Percentiles rank a stretch among this genome's conserved stretches.
Conservation (phyloP, 2,888 invertebrate species). For the Lordiphosa andalusiaca region DNA sequence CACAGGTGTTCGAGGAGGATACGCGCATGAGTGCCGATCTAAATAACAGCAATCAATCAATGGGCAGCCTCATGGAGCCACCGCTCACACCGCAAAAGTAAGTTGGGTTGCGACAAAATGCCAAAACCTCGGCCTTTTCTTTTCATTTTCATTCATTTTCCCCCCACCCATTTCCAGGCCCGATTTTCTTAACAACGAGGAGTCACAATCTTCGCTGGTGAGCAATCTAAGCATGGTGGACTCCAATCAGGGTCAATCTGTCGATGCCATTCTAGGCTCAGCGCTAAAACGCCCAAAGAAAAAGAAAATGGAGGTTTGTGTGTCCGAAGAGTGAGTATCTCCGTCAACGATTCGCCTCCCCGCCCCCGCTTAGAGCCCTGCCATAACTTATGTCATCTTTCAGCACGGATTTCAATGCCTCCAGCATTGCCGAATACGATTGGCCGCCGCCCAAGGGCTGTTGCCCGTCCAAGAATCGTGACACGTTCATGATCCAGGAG, state of each 20-base stretch:
- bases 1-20: conserved; percentile 86
- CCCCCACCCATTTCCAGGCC: conserved; percentile 67
- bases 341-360: not conserved
- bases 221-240: conserved; percentile 82
- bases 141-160: not conserved
- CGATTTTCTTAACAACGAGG: conserved; percentile 82
- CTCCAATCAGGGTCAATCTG: conserved; percentile 66
- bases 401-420: conserved; percentile 86
- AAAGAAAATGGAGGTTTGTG: conserved; percentile 81
- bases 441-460: conserved; percentile 87
- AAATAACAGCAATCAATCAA: conserved; percentile 61
- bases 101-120: conserved; percentile 11
- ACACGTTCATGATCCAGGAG: conserved; percentile 97
- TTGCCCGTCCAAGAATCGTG: conserved; percentile 82
- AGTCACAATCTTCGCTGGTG: conserved; percentile 91
- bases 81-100: conserved; percentile 69
- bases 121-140: not conserved
- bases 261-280: conserved; percentile 55
- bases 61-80: conserved; percentile 59
- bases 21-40: conserved; percentile 88
- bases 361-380: not conserved
- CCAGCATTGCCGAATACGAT: conserved; percentile 95
- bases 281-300: conserved; percentile 80
- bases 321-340: conserved; percentile 80
- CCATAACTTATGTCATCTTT: not conserved